phyloP scores from a whole-genome alignment of 2,797 vertebrate genomes.

The Cheirogaleus major region DNA sequence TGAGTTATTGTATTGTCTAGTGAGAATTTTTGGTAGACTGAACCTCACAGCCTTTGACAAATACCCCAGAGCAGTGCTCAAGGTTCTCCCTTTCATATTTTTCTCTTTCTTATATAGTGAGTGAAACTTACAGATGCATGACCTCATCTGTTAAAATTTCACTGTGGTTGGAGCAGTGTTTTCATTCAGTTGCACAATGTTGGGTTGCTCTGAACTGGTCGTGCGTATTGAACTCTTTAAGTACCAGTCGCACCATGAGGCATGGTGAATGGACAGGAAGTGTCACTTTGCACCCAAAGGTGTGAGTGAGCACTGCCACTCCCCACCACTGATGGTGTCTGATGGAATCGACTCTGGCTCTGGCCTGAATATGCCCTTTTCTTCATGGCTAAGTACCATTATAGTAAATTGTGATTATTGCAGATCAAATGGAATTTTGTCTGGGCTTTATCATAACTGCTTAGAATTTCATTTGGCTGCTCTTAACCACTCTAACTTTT shows the following conservation, averaged over 20 bases:
- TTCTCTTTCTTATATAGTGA: neutral
- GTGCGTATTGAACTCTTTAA: neutral
- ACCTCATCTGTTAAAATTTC: neutral
- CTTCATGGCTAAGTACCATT: neutral
- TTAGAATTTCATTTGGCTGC: neutral
- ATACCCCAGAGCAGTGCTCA: neutral
- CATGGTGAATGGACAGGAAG: neutral
- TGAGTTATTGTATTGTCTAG: neutral
- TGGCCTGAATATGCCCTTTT: neutral
- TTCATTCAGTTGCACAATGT: neutral
- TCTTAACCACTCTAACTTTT: neutral
- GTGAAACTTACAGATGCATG: neutral
- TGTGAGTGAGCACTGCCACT: neutral
- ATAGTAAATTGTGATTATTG: neutral
- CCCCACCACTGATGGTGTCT: neutral
- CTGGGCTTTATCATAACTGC: neutral
- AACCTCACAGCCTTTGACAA: neutral
- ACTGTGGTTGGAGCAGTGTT: neutral
- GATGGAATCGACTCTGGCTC: neutral
- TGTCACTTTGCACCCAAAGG: neutral
- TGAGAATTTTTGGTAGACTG: neutral
- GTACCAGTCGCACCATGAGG: fast-evolving
- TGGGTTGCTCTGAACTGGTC: neutral
- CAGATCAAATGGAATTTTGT: neutral
- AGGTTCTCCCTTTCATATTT: neutral